A percentile compares a stretch with the other conserved stretches of the same genome.
These are phyloP conservation scores for Telenomus remus DNA, from an alignment of 1,140 invertebrate species.

Conservation along the genomic window DNA sequence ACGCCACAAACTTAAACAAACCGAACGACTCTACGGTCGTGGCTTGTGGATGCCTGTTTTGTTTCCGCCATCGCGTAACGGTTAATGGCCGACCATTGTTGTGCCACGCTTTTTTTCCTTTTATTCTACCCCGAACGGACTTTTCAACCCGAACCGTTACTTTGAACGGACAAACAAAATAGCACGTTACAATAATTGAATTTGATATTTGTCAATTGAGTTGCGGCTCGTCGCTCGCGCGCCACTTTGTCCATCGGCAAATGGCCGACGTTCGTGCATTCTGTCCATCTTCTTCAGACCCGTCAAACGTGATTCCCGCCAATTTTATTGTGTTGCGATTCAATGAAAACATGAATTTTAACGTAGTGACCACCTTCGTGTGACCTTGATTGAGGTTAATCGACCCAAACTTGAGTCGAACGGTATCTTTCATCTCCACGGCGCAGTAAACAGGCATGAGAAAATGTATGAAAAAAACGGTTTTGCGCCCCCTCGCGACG, in stretches of 20 bases:
- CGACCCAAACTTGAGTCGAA: no score
- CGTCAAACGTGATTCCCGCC: slow-evolving; percentile 26
- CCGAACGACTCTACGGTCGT: no score
- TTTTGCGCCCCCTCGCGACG: not conserved
- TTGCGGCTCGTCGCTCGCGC: not conserved
- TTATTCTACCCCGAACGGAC: no score
- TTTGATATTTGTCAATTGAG: no score
- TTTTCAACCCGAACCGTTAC: no score
- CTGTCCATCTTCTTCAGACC: not conserved
- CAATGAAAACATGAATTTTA: not conserved
- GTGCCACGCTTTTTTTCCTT: slow-evolving; percentile 11
- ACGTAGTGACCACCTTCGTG: no score
- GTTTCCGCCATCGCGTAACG: slow-evolving; percentile 33
- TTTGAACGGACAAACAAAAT: no score
- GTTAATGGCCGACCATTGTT: slow-evolving; percentile 42
- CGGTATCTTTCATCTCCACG: slow-evolving; percentile 15
- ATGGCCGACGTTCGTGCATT: slow-evolving; percentile 21
- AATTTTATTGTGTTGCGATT: slow-evolving; percentile 2
- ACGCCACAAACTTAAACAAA: no score
- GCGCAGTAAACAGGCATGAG: slow-evolving; percentile 7
- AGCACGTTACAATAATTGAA: no score
- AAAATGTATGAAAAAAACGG: slow-evolving; percentile 7
- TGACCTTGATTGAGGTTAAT: no score
- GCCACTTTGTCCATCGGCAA: slow-evolving; percentile 8
- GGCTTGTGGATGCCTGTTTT: slow-evolving; percentile 25